Evolutionary conservation across 2,888 invertebrate species (phyloP).

Genomic region (Monoplex corrugatus): DNA sequence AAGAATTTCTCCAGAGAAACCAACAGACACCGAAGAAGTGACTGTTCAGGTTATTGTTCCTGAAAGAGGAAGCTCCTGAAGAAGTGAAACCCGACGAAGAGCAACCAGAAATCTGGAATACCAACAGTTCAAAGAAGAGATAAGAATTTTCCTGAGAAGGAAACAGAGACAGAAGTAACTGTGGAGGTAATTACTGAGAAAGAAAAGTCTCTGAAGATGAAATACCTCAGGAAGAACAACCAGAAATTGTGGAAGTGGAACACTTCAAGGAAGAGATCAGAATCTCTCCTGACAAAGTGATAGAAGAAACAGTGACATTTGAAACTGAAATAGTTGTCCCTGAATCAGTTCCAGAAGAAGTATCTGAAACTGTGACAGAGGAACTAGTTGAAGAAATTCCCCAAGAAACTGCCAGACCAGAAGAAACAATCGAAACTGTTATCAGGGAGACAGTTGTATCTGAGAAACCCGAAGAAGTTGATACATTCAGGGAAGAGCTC

Average conservation of each 20-base stretch:
- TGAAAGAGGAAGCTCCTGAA: slow-evolving; percentile 18
- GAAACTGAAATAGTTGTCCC: not conserved
- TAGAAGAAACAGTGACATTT: not conserved
- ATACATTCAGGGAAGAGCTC: slow-evolving; percentile 24
- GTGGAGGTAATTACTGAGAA: slow-evolving; percentile 19
- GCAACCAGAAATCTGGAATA: not conserved
- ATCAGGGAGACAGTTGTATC: not conserved
- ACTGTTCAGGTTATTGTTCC: not conserved
- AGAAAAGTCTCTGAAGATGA: not conserved
- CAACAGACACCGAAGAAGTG: no score
- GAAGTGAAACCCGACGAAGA: not conserved
- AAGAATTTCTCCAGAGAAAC: slow-evolving; percentile 40
- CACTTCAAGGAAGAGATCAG: slow-evolving; percentile 44
- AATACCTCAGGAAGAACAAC: not conserved
- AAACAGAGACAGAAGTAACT: not conserved
- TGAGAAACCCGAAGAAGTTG: slow-evolving; percentile 12
- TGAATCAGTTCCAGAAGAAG: slow-evolving; percentile 7
- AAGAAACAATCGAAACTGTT: slow-evolving; percentile 23
- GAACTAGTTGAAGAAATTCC: not conserved
- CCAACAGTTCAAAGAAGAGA: slow-evolving; percentile 46
- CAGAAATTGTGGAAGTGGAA: slow-evolving; percentile 46
- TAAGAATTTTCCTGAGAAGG: slow-evolving; percentile 41
- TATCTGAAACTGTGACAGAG: not conserved
- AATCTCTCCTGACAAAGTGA: slow-evolving; percentile 39
- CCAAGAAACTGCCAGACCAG: slow-evolving; percentile 12